Evolutionary conservation across 2,888 invertebrate species (phyloP).

Genomic region (Digitonthophagus gazella): DNA sequence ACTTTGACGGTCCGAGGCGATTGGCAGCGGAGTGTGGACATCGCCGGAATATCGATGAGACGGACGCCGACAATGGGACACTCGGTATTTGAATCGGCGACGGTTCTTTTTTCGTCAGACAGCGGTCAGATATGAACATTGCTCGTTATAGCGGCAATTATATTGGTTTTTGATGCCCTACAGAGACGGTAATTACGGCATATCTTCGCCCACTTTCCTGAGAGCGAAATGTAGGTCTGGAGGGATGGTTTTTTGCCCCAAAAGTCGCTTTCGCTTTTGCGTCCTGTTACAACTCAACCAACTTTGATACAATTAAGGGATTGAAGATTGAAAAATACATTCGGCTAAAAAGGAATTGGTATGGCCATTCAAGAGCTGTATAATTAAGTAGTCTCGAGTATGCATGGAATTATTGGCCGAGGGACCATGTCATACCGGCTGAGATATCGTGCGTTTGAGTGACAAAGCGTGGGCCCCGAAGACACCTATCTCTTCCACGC

Average conservation of each 20-base stretch:
- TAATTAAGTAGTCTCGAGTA: neutral
- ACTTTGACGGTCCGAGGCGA: constrained; percentile 1
- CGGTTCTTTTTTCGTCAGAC: neutral
- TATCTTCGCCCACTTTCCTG: constrained; percentile 6
- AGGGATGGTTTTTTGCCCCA: neutral
- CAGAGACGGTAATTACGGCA: constrained; percentile 4
- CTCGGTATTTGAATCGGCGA: constrained; percentile 10
- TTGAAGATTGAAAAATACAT: too few species aligned
- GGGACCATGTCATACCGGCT: neutral
- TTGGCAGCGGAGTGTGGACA: neutral
- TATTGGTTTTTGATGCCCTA: constrained; percentile 11
- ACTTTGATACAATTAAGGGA: too few species aligned
- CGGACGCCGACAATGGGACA: constrained; percentile 1
- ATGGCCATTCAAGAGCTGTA: neutral
- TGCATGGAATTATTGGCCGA: neutral
- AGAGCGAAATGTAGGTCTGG: neutral
- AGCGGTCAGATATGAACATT: constrained; percentile 14
- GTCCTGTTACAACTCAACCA: too few species aligned
- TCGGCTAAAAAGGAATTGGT: too few species aligned
- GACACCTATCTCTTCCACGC: neutral
- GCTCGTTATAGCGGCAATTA: constrained; percentile 16
- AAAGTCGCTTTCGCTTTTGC: neutral
- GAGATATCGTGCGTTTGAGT: neutral
- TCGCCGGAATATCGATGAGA: constrained; percentile 1
- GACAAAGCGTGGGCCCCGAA: neutral